phyloP scores from a whole-genome alignment of 2,888 invertebrate genomes.

The Nomada flava region DNA sequence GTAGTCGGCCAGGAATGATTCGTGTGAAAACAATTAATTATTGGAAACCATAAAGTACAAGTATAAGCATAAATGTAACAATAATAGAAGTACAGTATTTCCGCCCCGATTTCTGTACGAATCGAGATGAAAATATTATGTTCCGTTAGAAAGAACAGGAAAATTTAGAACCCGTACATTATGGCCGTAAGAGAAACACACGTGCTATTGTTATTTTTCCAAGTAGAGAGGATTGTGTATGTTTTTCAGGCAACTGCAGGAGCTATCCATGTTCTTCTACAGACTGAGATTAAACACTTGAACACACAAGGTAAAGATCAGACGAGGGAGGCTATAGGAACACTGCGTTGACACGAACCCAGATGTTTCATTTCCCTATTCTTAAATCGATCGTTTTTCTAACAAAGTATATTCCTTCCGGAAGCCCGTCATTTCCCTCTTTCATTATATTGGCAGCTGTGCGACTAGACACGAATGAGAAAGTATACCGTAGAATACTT shows the following conservation, averaged over 20 bases:
- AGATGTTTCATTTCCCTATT: slow-evolving; percentile 53
- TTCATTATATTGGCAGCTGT: slow-evolving; percentile 12
- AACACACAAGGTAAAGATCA: slow-evolving; percentile 60
- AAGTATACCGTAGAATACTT: neutral
- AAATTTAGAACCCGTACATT: slow-evolving; percentile 3
- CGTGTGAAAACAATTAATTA: no score
- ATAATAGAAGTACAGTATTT: neutral
- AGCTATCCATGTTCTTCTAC: slow-evolving; percentile 35
- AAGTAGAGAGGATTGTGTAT: slow-evolving; percentile 62
- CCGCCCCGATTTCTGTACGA: neutral
- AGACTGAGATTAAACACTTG: slow-evolving; percentile 71
- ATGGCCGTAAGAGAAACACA: slow-evolving; percentile 27
- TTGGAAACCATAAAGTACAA: no score
- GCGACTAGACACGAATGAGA: no score
- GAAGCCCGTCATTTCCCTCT: neutral
- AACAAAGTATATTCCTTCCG: neutral
- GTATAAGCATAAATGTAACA: no score
- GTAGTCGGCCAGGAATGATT: no score
- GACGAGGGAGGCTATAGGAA: slow-evolving; percentile 54
- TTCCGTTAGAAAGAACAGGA: neutral
- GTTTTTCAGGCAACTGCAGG: slow-evolving; percentile 54
- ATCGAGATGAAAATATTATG: neutral
- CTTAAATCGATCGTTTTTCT: slow-evolving; percentile 14
- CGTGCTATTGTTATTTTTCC: slow-evolving; percentile 62
- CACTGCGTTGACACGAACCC: slow-evolving; percentile 43